Evolutionary conservation across 2,888 invertebrate genomes (phyloP), one percentile per base, ranked within the genome.

Genomic region (Apodemia zela): DNA sequence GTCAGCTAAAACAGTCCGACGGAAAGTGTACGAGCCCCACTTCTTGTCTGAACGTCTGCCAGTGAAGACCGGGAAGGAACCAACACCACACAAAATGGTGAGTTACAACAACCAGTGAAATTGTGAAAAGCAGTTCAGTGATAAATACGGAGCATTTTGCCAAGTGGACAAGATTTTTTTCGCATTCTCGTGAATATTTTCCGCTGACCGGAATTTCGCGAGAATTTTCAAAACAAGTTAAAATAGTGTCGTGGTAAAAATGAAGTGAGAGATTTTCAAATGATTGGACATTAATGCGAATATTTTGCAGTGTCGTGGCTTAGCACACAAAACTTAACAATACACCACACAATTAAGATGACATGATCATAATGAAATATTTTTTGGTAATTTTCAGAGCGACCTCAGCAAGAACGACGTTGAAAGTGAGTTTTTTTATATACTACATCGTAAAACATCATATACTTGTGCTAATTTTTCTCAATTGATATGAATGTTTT

Each of bases 391-490:
- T 89, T 94, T 94, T 82, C 94, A 97, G 97, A 96, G 96, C 92
- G 96, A 97, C 93, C 94, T 97, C 88, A 95, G 95, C 93, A 95
- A 95, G 92, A 95, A 95, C 93, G 97, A 97, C 90, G 89, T 97
- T 89, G 97, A 97, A 94, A 96, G 97, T 97, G 93, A 97, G 97
- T 96, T 70, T 66, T 62, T 67, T 51, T 62, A 67, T 73, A 71
- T 63, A 73, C 75, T 73, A 72, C 70, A 73, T 77, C 73, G 72
- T 70, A 61, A 33, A 47, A 11, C 38, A 42, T 42, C 25, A n/a
- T 13, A 42, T 69, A 79, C 76, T 74, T 74, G 3, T 78, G 79
- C 75, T 73, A 74, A 51, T 4, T 35, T 62, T 42, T 83, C 89
- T 90, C 5, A 45, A 6, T 25, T 10, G 15, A 25, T 45, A 11